Evolutionary conservation across 2,888 invertebrate genomes (phyloP).

Genomic region (Dicycla oo): DNA sequence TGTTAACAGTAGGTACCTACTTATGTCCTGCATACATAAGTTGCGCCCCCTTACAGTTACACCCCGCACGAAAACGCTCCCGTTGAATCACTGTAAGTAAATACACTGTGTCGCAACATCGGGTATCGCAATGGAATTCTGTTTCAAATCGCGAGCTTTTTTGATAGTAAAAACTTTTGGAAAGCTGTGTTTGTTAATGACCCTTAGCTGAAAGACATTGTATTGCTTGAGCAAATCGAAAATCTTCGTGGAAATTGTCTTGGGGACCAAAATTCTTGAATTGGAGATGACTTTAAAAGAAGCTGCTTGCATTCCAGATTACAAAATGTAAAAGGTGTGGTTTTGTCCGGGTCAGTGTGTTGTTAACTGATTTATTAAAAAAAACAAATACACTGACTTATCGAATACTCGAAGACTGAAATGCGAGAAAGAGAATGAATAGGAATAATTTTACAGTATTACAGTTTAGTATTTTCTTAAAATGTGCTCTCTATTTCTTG

Average conservation of each 20-base stretch:
- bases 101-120: constrained; percentile 35
- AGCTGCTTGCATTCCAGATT: constrained; percentile 1
- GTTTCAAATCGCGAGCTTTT: constrained; percentile 63
- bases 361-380: neutral
- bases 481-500: neutral
- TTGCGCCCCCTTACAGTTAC: neutral
- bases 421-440: neutral
- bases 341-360: neutral
- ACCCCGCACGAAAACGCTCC: neutral
- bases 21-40: neutral
- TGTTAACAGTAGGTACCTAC: no score
- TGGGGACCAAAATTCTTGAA: constrained; percentile 5
- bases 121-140: constrained; percentile 68
- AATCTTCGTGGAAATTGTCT: constrained; percentile 13
- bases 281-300: constrained; percentile 16
- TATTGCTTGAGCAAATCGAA: constrained; percentile 31
- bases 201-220: constrained; percentile 16
- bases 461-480: no score
- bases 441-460: no score
- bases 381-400: neutral
- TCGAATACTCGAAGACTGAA: neutral
- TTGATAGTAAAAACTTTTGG: constrained; percentile 45
- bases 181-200: constrained; percentile 53
- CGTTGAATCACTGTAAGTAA: constrained; percentile 10
- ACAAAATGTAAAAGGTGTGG: neutral